Evolutionary conservation across 23 tunicate genomes (phyloP), one percentile per base, ranked within the genome.

Genomic region (Clavelina lepadiformis): DNA sequence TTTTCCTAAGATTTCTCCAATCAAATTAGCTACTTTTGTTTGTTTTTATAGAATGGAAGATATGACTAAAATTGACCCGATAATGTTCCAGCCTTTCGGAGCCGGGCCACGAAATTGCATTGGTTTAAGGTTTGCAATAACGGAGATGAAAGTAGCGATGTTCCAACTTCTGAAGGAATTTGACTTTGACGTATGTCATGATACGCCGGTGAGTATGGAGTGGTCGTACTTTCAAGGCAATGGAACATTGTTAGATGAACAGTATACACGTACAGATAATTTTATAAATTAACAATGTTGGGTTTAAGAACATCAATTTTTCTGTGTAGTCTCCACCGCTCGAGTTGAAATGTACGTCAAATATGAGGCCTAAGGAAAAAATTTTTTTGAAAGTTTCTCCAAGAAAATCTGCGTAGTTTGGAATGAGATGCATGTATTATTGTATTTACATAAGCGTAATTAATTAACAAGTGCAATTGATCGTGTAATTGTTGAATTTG

Each of bases 41-140:
- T 0, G 24, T 52, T 51, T 64, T 61, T 50, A 3, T 28, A 72
- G 95, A 33, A 78, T 86, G 85, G 62, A 65, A 65, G 95, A 86
- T 49, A 86, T 86, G 95, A 72, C 66, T 55, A 67, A 72, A 60
- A 73, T 86, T 38, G 95, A 86, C 49, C 80, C 85, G 18, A 86
- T 86, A 58, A 47, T 77, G 11, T 78, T 44, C 55, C 85, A 78
- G 53, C 95, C 95, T 5, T 86, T 86, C 50, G 95, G 95, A 5
- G 95, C 85, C 18, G 95, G 95, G 19, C 95, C 95, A 2, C 53
- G 95, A 21, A 86, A 86, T 63, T 74, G 80, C 24, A 51, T 86
- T 71, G 95, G 85, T 56, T 63, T 72, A 71, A 78, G 95, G 51
- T 73, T 86, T 50, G 95, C 95, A 1, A 0, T 85, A 34, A 13